Percentiles rank a stretch among this genome's conserved stretches.
Conservation (phyloP, 1,140 invertebrate genomes). For the Drosophila orosa region DNA sequence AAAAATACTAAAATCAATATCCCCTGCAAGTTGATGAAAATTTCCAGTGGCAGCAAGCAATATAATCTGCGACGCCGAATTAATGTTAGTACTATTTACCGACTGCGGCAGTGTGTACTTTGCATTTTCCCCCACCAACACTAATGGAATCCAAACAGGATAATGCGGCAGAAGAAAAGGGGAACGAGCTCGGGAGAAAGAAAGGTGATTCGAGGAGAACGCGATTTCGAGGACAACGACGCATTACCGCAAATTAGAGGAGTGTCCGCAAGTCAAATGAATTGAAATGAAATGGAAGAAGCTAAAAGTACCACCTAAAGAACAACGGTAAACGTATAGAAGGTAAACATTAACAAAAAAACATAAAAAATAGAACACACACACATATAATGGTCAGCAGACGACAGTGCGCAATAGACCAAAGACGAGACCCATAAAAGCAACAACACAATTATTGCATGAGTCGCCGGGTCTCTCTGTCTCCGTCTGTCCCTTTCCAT, state of each 20-base stretch:
- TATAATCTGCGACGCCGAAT: not conserved
- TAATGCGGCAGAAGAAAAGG: constrained; percentile 6
- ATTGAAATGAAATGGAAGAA: constrained; percentile 48
- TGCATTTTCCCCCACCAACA: not conserved
- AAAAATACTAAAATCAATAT: constrained; percentile 4
- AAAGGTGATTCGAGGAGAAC: constrained; percentile 1
- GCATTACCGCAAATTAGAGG: constrained; percentile 61
- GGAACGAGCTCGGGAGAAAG: not conserved
- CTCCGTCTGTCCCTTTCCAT: constrained; percentile 4
- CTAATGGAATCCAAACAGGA: constrained; percentile 10
- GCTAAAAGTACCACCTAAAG: constrained; percentile 14
- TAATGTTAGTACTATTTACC: constrained; percentile 19
- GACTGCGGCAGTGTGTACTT: constrained; percentile 8
- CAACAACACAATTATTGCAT: constrained; percentile 39
- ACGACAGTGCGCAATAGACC: constrained; percentile 49
- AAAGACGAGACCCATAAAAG: constrained; percentile 30
- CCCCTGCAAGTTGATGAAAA: not conserved
- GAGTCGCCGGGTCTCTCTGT: constrained; percentile 18
- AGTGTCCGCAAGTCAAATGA: constrained; percentile 47
- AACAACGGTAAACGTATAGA: constrained; percentile 36
- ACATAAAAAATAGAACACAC: constrained; percentile 6
- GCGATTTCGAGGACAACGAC: constrained; percentile 26
- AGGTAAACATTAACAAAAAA: constrained; percentile 29
- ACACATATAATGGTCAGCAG: constrained; percentile 34
- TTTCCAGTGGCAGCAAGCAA: not conserved